Base-by-base conservation (phyloP, 2,888 invertebrate species). In the Cinara cedri region DNA sequence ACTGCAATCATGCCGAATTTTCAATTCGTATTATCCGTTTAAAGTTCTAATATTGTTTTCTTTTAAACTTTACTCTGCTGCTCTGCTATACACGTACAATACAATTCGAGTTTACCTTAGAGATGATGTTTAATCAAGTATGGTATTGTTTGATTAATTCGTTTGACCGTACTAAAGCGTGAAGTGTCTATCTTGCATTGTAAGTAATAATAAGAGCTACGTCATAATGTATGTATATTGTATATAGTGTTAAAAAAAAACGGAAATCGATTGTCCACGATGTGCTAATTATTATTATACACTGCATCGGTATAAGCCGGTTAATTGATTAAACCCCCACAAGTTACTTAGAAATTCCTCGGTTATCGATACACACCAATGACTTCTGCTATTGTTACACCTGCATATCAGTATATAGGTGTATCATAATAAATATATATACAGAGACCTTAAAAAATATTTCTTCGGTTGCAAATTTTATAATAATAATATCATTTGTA, bases 251-350 rank as follows among this genome's bases (percentile, higher is more conserved):
- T 14, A 57, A 57, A 72, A 72, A 46, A 72, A 57, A 46, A 44
- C 60, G 6, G 6, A 46, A 72, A 72, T 72, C 72, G 60, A 60
- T 72, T 72, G 60, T 46, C n/a, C 46, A 72, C n/a, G 60, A 46
- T 72, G n/a, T 46, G 11, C 57, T 60, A 49, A 72, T 72, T 60
- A 46, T 60, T 70, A 70, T 71, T 54, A 51, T 26, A 55, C 10
- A 55, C 6, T 34, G 6, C 34, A n/a, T 19, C 46, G 13, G 60
- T 19, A 34, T 34, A 60, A 60, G 72, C 72, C n/a, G 60, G 46
- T 26, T 60, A 60, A 60, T 46, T 72, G 46, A 72, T 72, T 60
- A 60, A 46, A 57, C 26, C 44, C 24, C 14, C 16, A 57, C 72
- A 60, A 60, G 60, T 60, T 46, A 57, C 60, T 24, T 34, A 34